These are phyloP conservation scores for Centruroides sculpturatus DNA, from an alignment of 1,140 invertebrate species.

Conservation along the genomic window DNA sequence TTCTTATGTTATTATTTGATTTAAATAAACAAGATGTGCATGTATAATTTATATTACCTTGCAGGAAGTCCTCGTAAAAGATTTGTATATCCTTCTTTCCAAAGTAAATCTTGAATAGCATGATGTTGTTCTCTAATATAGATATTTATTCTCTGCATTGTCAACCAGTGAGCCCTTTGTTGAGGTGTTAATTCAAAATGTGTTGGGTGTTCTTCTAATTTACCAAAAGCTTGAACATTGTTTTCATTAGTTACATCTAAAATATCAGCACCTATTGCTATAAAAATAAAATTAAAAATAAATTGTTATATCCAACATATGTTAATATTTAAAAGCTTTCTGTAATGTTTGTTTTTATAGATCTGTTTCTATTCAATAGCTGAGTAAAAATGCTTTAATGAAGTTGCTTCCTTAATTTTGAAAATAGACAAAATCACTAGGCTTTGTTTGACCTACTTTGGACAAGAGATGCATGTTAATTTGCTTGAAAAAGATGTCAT, in stretches of 20 bases:
- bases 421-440: too few relatives aligned
- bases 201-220: slow-evolving; percentile 66
- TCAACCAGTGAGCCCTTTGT: slow-evolving; percentile 60
- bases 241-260: slow-evolving; percentile 86
- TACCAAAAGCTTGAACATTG: slow-evolving; percentile 56
- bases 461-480: too few relatives aligned
- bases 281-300: slow-evolving; percentile 12
- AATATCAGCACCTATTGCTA: slow-evolving; percentile 78
- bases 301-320: too few relatives aligned
- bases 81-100: slow-evolving; percentile 47
- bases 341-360: too few relatives aligned
- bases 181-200: slow-evolving; percentile 73
- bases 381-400: too few relatives aligned
- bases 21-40: too few relatives aligned
- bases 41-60: slow-evolving; percentile 30
- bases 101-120: slow-evolving; percentile 66
- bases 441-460: too few relatives aligned
- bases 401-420: too few relatives aligned
- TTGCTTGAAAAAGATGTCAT: too few relatives aligned
- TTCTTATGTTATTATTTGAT: too few relatives aligned
- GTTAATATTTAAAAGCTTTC: too few relatives aligned
- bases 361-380: too few relatives aligned
- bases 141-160: slow-evolving; percentile 63
- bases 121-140: slow-evolving; percentile 86
- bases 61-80: slow-evolving; percentile 40